Base-by-base conservation (phyloP, 2,888 invertebrate species). In the Drosophila conformis region DNA sequence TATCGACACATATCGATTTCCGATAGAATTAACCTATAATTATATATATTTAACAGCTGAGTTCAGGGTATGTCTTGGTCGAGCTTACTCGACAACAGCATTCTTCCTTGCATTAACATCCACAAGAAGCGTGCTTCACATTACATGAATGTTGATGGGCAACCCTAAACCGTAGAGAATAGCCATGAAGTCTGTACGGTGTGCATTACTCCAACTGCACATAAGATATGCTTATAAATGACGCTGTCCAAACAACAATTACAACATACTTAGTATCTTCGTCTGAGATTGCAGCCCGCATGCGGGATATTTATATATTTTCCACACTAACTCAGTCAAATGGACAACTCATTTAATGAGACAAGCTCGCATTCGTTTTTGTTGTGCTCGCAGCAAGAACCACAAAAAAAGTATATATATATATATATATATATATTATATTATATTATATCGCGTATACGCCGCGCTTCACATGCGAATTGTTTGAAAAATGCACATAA, bases 401-500 rank as follows among this genome's bases (percentile, higher is more conserved):
- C 31, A 11, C 6, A 29, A 13, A 11, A 36, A 29, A n/a, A 36
- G 29, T 15, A 49, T 35, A 69, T 3, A 18, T 7, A 15, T 3
- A 7, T 15, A 36, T 4, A 36, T 4, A 15, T 15, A 36, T 38
- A 8, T 8, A 8, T 38, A 18, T 38, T 38, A 18, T 38, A 8
- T 38, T 18, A 18, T 38, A 18, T 18, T 38, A 38, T 29, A 67
- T 66, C 38, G 38, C 80, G 76, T 46, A 77, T 74, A 79, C 79
- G 76, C 56, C 33, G 40, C 38, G 68, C 58, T 56, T 7, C 53
- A n/a, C 66, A 38, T 46, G 46, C 36, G 57, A 51, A 56, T 63
- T 63, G 71, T 56, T 59, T 67, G 67, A 74, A 78, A 82, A 78
- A 67, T 68, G 78, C 70, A 69, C 68, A 68, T 79, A 87, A 85